Conservation (phyloP, 2,888 invertebrate genomes). For the Carabus problematicus region DNA sequence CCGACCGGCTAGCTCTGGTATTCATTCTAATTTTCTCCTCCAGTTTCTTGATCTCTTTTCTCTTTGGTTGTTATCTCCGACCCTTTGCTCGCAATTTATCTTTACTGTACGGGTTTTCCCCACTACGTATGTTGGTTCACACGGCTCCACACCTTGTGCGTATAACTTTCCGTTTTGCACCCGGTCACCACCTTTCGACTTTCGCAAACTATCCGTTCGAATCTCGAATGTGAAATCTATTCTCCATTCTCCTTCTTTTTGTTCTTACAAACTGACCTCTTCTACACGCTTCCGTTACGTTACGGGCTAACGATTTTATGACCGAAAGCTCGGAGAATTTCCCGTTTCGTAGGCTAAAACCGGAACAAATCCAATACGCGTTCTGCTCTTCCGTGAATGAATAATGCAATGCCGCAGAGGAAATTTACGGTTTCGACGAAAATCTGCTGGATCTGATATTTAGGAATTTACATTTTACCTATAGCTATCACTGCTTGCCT, state of each 20-base stretch:
- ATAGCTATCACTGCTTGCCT: constrained; percentile 21
- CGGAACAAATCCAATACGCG: constrained; percentile 39
- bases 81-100: no score
- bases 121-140: no score
- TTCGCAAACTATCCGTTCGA: not conserved
- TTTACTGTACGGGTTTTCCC: no score
- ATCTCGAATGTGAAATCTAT: not conserved
- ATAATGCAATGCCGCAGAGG: constrained; percentile 37
- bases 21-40: no score
- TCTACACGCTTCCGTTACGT: not conserved
- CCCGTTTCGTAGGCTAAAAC: constrained; percentile 32
- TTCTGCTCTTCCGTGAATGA: constrained; percentile 37
- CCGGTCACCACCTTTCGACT: not conserved
- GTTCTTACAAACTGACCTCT: no score
- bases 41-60: no score
- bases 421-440: constrained; percentile 37
- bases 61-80: no score
- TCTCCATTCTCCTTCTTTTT: not conserved
- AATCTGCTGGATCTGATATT: constrained; percentile 37
- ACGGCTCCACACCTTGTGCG: no score
- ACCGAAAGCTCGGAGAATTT: constrained; percentile 26
- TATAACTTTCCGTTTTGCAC: no score
- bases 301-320: constrained; percentile 22
- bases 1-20: no score
- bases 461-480: constrained; percentile 36